These are phyloP conservation scores for Parambassis ranga DNA, from an alignment of 2,797 vertebrate genomes.

Conservation along the genomic window DNA sequence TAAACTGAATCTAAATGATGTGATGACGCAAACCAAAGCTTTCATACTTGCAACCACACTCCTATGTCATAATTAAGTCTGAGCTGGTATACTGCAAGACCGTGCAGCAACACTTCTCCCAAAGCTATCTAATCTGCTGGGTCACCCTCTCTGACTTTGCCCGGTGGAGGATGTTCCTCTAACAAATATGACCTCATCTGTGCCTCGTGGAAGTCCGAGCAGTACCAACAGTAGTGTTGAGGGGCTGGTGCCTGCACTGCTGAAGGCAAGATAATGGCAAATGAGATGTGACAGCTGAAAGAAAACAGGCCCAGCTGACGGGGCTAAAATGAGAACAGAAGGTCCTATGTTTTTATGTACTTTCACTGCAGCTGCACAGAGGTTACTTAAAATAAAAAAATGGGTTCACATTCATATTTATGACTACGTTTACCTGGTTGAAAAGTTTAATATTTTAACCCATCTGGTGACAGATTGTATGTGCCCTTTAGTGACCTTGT, in stretches of 20 bases:
- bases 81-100: neutral
- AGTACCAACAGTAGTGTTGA: constrained; percentile 59
- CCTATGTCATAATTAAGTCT: neutral
- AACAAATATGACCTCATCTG: constrained; percentile 69
- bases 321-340: constrained; percentile 62
- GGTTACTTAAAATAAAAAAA: neutral
- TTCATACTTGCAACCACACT: neutral
- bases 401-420: neutral
- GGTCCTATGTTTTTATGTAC: constrained; percentile 40
- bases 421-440: neutral
- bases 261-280: constrained; percentile 63
- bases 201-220: constrained; percentile 54
- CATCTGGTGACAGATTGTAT: neutral
- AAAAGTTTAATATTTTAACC: neutral
- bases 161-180: constrained; percentile 69
- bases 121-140: constrained; percentile 23
- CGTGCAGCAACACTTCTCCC: constrained; percentile 14
- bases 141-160: constrained; percentile 75
- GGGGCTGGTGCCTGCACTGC: constrained; percentile 57
- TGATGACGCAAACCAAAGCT: neutral
- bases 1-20: neutral
- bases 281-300: constrained; percentile 81
- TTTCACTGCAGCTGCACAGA: constrained; percentile 2
- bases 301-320: constrained; percentile 73
- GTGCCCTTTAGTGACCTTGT: constrained; percentile 49